Conservation (phyloP, 2,797 vertebrate genomes). For the Acanthornis magna region DNA sequence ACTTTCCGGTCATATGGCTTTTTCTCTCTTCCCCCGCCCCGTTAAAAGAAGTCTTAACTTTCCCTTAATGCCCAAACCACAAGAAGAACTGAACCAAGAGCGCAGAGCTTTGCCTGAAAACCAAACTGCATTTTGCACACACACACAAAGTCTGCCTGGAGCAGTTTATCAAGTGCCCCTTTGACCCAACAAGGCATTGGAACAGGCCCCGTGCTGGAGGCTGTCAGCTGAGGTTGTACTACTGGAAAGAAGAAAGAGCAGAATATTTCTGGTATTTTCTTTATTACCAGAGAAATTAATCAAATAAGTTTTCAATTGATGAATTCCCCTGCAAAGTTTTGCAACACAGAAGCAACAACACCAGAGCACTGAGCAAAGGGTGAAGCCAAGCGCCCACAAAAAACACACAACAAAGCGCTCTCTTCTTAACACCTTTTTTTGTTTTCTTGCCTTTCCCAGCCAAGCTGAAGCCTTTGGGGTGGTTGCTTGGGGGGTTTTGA, state of each 20-base stretch:
- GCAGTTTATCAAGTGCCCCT: not conserved
- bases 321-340: constrained; percentile 5
- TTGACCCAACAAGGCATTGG: not conserved
- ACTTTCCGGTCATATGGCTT: not conserved
- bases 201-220: not conserved
- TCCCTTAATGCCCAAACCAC: constrained; percentile 23
- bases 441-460: not conserved
- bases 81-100: constrained; percentile 6
- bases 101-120: not conserved
- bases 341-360: not conserved
- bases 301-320: not conserved
- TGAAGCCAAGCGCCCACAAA: not conserved
- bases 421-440: not conserved
- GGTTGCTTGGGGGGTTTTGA: not conserved
- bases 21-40: not conserved
- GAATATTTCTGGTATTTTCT: not conserved
- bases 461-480: not conserved
- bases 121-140: not conserved
- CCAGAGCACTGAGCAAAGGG: not conserved
- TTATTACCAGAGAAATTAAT: not conserved
- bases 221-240: not conserved
- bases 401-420: not conserved
- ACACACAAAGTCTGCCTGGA: not conserved
- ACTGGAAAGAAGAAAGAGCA: not conserved
- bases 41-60: constrained; percentile 22